Evolutionary conservation across 2,113 vertebrate genomes (phyloP), one percentile per base, ranked within the genome.

Genomic region (Peromyscus polionotus): DNA sequence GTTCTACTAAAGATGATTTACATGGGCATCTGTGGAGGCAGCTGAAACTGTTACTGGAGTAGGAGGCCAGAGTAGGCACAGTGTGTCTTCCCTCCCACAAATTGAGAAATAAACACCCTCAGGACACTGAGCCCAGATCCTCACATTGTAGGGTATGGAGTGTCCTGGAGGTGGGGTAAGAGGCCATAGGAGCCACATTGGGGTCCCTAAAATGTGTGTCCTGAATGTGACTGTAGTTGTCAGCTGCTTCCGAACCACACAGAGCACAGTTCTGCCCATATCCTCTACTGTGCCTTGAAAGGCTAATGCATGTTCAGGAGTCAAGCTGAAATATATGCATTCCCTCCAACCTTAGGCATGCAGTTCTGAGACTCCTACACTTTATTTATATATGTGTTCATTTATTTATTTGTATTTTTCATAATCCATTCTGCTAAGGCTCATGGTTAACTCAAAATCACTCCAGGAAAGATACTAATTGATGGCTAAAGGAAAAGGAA

Each of bases 1-100:
- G 97, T 97, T 97, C 98, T 96, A 92, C 95, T 98, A 97, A 97
- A 97, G 94, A 97, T 96, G 96, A 98, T 96, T 97, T 98, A 97
- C 90, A 90, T 79, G 93, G 84, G 95, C 98, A 98, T 97, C 97
- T 98, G 97, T 88, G 70, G 79, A 96, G 79, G 94, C 59, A 86
- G 68, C 63, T 88, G 68, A 77, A 77, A 95, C 91, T 97, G 36
- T 91, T 93, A 95, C 65, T 93, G 77, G 54, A 81, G 88, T 88
- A 70, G 48, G 88, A 92, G 59, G 57, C 83, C 81, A 96, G 68
- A 77, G 42, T 92, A 94, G 89, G 39, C 90, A 88, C 63, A 87
- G 61, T 87, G 87, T 54, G 77, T 33, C 68, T 95, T 97, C 68
- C 86, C 61, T 93, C 83, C 57, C 48, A 94, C 86, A 94, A 97